Conservation (phyloP, 2,113 vertebrate species). For the Puffinus mauretanicus region DNA sequence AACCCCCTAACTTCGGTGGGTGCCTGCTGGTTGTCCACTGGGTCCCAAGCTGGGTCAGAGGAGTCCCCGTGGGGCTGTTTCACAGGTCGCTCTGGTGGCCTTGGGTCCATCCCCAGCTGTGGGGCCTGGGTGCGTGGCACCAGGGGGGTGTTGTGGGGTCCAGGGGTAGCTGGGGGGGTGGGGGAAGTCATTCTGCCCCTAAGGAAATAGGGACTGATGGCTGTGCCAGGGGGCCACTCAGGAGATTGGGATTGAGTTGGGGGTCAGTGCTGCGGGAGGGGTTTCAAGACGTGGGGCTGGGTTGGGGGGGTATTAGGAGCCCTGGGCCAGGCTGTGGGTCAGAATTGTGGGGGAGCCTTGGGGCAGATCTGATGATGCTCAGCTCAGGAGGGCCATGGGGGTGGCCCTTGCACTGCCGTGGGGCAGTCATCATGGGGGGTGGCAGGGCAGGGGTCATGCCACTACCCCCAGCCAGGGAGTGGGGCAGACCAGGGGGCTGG, state of each 20-base stretch:
- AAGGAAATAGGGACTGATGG: background rate
- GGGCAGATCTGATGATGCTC: background rate
- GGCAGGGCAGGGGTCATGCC: background rate
- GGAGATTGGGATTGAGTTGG: background rate
- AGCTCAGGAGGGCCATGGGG: background rate
- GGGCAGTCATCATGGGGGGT: background rate
- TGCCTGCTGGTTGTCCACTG: background rate
- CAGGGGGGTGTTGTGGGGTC: rapidly evolving
- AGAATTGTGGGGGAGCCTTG: background rate
- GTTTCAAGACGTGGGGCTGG: background rate
- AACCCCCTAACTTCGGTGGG: background rate
- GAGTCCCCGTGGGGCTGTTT: rapidly evolving
- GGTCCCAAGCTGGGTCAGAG: background rate
- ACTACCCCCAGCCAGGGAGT: background rate
- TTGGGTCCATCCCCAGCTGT: background rate
- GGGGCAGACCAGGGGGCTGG: background rate
- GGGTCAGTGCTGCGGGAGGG: background rate
- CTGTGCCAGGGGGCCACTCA: background rate
- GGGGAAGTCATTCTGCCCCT: background rate
- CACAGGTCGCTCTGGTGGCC: background rate
- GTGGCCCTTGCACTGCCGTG: background rate
- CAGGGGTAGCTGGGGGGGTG: rapidly evolving
- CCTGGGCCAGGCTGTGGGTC: background rate
- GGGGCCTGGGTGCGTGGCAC: background rate
- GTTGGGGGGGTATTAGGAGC: background rate